A percentile compares a stretch with the other conserved stretches of the same genome.
phyloP scores from a whole-genome alignment of 1,140 invertebrate genomes.

The Habropoda laboriosa region DNA sequence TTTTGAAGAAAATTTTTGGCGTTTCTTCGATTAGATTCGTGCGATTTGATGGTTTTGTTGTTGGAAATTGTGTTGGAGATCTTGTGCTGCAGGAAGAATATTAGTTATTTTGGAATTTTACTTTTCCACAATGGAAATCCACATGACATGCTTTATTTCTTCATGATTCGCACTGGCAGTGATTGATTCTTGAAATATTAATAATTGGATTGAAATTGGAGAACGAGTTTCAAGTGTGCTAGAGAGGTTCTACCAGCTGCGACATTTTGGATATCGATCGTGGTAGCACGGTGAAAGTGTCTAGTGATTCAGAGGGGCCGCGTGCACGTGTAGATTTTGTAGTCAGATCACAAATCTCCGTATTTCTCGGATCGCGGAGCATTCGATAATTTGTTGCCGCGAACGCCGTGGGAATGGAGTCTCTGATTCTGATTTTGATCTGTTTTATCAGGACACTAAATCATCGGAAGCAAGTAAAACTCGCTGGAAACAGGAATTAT shows the following conservation, averaged over 20 bases:
- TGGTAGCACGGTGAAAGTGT: constrained; percentile 31
- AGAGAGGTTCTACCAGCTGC: no score
- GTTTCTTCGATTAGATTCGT: no score
- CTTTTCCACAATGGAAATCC: no score
- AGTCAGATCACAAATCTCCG: constrained; percentile 31
- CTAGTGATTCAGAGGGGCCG: constrained; percentile 14
- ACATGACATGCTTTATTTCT: no score
- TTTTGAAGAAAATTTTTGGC: no score
- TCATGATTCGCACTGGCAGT: no score
- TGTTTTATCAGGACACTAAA: constrained; percentile 36
- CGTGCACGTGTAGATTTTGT: constrained; percentile 14
- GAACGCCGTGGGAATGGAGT: constrained; percentile 59
- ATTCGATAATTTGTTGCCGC: constrained; percentile 63
- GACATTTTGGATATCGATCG: constrained; percentile 33
- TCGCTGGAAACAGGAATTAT: constrained; percentile 4
- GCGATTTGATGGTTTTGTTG: no score
- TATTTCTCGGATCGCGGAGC: constrained; percentile 38
- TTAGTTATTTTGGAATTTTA: no score
- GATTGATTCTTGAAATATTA: no score
- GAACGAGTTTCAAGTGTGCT: neutral
- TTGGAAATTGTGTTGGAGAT: no score
- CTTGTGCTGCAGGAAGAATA: no score
- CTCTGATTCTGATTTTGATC: constrained; percentile 53
- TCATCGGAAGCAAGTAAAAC: constrained; percentile 9
- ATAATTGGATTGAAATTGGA: no score